These are phyloP conservation scores for Neoscelio sp. DNA, from an alignment of 2,888 invertebrate genomes.

Conservation along the genomic window DNA sequence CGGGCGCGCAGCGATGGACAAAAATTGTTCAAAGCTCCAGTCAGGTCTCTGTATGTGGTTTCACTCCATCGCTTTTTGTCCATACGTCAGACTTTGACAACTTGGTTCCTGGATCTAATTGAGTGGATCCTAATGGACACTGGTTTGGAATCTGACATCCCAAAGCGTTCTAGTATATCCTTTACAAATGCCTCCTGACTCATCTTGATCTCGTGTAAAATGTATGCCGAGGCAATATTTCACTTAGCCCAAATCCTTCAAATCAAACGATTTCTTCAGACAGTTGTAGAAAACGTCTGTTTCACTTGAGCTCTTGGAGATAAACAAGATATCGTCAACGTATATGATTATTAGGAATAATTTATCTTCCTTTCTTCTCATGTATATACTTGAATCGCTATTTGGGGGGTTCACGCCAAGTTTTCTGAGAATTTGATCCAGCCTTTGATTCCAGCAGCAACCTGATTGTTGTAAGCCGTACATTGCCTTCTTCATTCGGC, in stretches of 20 bases:
- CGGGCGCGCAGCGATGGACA: no score
- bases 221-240: not conserved
- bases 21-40: no score
- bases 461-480: constrained; percentile 52
- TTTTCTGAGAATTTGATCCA: no score
- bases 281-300: not conserved
- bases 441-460: constrained; percentile 29
- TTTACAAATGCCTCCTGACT: not conserved
- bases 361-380: not conserved
- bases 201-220: not conserved
- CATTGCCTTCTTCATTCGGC: constrained; percentile 27
- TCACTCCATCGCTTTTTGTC: no score
- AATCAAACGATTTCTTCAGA: constrained; percentile 8
- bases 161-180: not conserved
- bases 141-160: not conserved
- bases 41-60: no score
- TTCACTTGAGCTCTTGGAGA: not conserved
- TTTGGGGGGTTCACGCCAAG: not conserved
- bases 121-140: no score
- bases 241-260: constrained; percentile 20
- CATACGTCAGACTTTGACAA: no score
- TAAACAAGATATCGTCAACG: constrained; percentile 45
- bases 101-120: no score
- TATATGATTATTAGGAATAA: constrained; percentile 9
- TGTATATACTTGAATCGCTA: constrained; percentile 40